Percentiles rank a stretch among this genome's conserved stretches.
Conservation (phyloP, 2,888 invertebrate genomes). For the Lochmaea capreae region DNA sequence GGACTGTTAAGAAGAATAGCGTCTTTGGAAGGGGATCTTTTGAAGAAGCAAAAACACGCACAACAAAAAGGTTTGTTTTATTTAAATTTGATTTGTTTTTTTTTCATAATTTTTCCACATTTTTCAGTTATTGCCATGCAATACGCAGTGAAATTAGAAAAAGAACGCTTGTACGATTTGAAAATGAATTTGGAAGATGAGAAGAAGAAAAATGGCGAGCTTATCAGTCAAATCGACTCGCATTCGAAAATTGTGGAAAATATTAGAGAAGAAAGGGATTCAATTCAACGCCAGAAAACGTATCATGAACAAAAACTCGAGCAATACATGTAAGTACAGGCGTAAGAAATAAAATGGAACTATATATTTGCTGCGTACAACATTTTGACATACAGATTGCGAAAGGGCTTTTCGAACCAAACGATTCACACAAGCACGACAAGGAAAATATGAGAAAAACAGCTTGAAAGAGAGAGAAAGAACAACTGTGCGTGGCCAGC, state of each 20-base stretch:
- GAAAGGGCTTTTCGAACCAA: no score
- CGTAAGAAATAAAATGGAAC: neutral
- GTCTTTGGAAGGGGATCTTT: conserved; percentile 66
- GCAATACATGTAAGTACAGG: conserved; percentile 35
- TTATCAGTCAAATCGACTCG: conserved; percentile 34
- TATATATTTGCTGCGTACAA: no score
- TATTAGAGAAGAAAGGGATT: conserved; percentile 33
- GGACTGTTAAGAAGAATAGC: conserved; percentile 66
- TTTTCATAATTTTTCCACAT: conserved; percentile 8
- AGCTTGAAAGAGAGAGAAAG: no score
- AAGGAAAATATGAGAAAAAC: no score
- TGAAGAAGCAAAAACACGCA: conserved; percentile 67
- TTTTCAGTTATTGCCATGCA: conserved; percentile 49
- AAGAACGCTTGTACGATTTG: conserved; percentile 47
- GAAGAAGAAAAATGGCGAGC: conserved; percentile 36
- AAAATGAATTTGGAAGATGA: conserved; percentile 46
- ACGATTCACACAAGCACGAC: no score
- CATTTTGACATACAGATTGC: no score
- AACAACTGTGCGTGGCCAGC: no score
- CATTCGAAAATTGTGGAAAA: conserved; percentile 32
- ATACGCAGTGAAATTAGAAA: conserved; percentile 49
- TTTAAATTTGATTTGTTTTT: neutral
- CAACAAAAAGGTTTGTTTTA: conserved; percentile 66
- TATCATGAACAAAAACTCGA: conserved; percentile 39
- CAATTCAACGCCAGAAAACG: conserved; percentile 26